Conservation (phyloP, 2,888 invertebrate species). For the Cerastoderma edule region DNA sequence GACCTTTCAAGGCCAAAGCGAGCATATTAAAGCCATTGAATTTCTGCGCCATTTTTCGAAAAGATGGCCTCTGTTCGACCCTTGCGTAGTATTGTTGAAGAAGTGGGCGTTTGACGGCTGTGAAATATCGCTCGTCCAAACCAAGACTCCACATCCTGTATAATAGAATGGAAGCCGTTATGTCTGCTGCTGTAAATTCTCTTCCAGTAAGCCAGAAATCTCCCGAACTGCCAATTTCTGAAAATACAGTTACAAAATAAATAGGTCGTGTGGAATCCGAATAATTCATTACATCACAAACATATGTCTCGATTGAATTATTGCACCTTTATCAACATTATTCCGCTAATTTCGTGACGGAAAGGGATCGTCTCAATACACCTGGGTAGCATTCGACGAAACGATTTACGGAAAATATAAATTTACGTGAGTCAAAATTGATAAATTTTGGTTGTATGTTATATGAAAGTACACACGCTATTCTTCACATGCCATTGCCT, state of each 20-base stretch:
- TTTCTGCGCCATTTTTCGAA: constrained; percentile 41
- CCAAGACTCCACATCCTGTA: constrained; percentile 65
- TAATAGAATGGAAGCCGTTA: constrained; percentile 62
- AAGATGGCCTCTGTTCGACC: constrained; percentile 42
- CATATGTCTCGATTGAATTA: too few species aligned
- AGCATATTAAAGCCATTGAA: constrained; percentile 48
- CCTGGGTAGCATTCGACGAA: too few species aligned
- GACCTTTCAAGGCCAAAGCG: too few species aligned
- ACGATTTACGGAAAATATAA: too few species aligned
- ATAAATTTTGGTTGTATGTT: background rate
- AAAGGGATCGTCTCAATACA: too few species aligned
- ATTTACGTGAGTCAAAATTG: too few species aligned
- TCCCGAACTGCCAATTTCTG: constrained; percentile 48
- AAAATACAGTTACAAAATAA: constrained; percentile 13
- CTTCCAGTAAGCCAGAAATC: constrained; percentile 71
- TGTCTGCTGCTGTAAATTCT: constrained; percentile 72
- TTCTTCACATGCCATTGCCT: too few species aligned
- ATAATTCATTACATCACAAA: too few species aligned
- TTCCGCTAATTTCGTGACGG: too few species aligned
- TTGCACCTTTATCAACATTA: background rate
- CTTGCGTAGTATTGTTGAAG: constrained; percentile 58
- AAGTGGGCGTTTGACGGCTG: constrained; percentile 61
- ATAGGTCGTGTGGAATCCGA: too few species aligned
- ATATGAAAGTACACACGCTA: too few species aligned
- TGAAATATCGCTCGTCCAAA: constrained; percentile 62